A percentile compares a stretch with the other conserved stretches of the same genome.
Evolutionary conservation across 2,888 invertebrate species (phyloP).

Genomic region (Eucriotettix oculatus): DNA sequence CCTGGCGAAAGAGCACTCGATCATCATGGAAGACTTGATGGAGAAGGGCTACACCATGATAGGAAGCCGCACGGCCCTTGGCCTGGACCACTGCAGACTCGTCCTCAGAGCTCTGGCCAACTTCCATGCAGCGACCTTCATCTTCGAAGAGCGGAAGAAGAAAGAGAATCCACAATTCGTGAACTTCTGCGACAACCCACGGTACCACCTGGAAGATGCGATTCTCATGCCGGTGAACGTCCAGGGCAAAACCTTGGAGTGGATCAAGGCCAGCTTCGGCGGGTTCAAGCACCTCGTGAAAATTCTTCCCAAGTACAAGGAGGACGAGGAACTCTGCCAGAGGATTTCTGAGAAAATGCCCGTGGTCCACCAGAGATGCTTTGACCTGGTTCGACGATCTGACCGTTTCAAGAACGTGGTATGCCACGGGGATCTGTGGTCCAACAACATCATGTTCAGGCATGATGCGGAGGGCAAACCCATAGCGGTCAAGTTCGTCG

Average conservation of each 20-base stretch:
- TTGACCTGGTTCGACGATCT: background rate
- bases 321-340: background rate
- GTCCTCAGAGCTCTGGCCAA: background rate
- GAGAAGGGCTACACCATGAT: background rate
- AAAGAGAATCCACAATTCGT: background rate
- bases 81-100: background rate
- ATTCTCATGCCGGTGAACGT: background rate
- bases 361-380: background rate
- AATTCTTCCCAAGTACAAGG: background rate
- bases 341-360: background rate
- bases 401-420: constrained; percentile 21
- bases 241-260: background rate
- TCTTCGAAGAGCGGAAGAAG: background rate
- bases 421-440: constrained; percentile 30
- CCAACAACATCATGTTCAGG: constrained; percentile 28
- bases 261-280: background rate
- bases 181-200: background rate
- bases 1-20: background rate
- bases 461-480: constrained; percentile 24
- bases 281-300: background rate
- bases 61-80: background rate
- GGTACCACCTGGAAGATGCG: background rate
- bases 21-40: background rate
- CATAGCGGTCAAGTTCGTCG: constrained; percentile 43
- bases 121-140: background rate